phyloP scores from a whole-genome alignment of 2,113 vertebrate genomes.

The Gambusia holbrooki region DNA sequence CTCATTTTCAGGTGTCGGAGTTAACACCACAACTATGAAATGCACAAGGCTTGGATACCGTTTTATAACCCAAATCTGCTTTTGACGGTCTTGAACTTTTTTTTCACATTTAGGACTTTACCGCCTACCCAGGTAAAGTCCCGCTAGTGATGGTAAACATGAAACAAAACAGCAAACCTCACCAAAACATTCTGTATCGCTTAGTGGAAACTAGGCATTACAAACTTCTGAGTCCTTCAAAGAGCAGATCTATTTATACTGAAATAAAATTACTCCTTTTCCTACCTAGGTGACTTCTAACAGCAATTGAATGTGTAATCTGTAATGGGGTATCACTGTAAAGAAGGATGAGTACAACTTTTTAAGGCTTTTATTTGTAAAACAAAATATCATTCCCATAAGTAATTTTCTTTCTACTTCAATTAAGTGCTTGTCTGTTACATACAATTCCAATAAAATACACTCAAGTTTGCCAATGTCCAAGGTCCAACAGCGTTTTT shows the following conservation, averaged over 20 bases:
- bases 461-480: not conserved
- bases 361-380: too few relatives aligned
- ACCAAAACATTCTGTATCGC: too few relatives aligned
- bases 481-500: conserved; percentile 17
- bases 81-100: too few relatives aligned
- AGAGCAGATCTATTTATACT: not conserved
- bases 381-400: too few relatives aligned
- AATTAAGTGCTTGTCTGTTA: not conserved
- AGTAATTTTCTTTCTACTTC: too few relatives aligned
- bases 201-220: too few relatives aligned
- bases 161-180: too few relatives aligned
- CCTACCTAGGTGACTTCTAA: too few relatives aligned
- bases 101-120: not conserved
- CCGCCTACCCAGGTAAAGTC: too few relatives aligned
- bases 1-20: not conserved
- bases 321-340: too few relatives aligned
- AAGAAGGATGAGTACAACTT: conserved; percentile 10
- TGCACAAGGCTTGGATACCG: not conserved
- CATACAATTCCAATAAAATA: not conserved
- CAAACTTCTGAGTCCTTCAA: not conserved
- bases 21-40: too few relatives aligned
- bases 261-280: not conserved
- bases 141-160: not conserved
- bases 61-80: not conserved
- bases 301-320: too few relatives aligned